Evolutionary conservation across 2,888 invertebrate species (phyloP).

Genomic region (Poecilobothrus nobilitatus): DNA sequence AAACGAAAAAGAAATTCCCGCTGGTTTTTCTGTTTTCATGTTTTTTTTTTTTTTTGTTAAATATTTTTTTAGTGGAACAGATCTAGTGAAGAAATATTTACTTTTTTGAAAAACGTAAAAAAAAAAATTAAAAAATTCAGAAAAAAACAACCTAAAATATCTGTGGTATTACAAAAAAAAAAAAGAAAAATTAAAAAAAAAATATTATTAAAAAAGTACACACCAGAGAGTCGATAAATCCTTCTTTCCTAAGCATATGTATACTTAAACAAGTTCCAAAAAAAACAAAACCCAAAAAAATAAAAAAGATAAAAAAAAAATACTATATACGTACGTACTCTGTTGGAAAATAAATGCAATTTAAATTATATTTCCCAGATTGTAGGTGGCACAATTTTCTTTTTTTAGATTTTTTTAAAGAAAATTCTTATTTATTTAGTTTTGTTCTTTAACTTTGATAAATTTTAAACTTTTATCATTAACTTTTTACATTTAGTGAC

Average conservation of each 20-base stretch:
- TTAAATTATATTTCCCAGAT: neutral
- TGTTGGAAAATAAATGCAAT: neutral
- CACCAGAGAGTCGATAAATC: neutral
- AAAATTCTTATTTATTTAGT: no score
- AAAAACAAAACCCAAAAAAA: neutral
- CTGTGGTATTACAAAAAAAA: neutral
- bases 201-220: neutral
- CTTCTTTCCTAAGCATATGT: neutral
- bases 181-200: neutral
- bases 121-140: neutral
- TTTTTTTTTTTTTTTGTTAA: neutral
- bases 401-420: neutral
- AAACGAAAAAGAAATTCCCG: neutral
- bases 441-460: no score
- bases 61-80: neutral
- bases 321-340: no score
- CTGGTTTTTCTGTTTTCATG: neutral
- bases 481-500: no score
- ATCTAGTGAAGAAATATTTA: constrained; percentile 1
- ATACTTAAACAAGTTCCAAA: neutral
- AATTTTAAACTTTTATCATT: no score
- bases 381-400: neutral
- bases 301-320: no score
- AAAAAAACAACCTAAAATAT: neutral
- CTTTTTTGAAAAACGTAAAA: neutral